Evolutionary conservation across 2,113 vertebrate genomes (phyloP).

Genomic region (Piprites chloris): DNA sequence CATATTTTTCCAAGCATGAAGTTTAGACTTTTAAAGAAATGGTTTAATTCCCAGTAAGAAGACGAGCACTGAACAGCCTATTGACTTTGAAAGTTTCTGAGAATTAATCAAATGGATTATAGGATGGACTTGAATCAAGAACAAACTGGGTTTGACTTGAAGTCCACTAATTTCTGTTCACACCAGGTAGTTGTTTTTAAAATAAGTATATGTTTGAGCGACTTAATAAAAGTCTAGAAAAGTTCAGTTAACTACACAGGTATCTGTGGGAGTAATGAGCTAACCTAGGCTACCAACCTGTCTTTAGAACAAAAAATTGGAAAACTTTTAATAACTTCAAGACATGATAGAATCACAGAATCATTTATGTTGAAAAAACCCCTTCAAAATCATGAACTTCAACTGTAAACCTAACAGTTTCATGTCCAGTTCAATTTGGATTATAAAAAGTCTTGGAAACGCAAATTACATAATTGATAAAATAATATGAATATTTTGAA

Average conservation of each 20-base stretch:
- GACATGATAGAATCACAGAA: background rate
- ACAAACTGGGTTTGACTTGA: background rate
- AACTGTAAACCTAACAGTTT: background rate
- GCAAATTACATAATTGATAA: background rate
- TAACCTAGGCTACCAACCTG: background rate
- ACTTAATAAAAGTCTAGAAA: background rate
- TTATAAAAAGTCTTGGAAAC: background rate
- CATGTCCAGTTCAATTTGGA: background rate
- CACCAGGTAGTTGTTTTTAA: background rate
- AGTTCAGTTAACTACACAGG: background rate
- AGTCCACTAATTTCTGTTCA: background rate
- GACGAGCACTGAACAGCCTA: background rate
- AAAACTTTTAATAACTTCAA: background rate
- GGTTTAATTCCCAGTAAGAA: background rate
- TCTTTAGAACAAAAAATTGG: background rate
- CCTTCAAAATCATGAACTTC: rapidly evolving
- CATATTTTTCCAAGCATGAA: background rate
- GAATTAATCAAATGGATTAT: background rate
- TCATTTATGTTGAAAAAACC: background rate
- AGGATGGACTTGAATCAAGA: background rate
- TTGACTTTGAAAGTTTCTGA: background rate
- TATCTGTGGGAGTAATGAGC: background rate
- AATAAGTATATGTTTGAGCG: background rate
- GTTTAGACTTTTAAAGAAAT: background rate
- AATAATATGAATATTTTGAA: background rate